A percentile compares a stretch with the other conserved stretches of the same genome.
These are phyloP conservation scores for Prenolepis imparis DNA, from an alignment of 2,888 invertebrate genomes.

Conservation along the genomic window DNA sequence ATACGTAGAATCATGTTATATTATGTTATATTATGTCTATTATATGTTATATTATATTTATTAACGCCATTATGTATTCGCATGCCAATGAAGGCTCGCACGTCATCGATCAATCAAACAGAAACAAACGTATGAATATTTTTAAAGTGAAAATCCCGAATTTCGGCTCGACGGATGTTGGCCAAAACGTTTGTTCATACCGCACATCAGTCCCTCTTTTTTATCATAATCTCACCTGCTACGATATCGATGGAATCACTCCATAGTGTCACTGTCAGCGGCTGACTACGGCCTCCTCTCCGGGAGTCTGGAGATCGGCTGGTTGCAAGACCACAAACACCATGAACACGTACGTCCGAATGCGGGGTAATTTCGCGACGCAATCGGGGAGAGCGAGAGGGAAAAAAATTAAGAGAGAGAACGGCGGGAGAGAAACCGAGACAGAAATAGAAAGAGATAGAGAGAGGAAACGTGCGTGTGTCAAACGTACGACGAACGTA, in stretches of 20 bases:
- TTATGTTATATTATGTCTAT: too few relatives aligned
- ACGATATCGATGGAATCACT: slow-evolving; percentile 60
- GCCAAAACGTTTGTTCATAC: background rate
- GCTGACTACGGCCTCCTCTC: slow-evolving; percentile 33
- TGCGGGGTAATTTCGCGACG: background rate
- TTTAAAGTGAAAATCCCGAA: background rate
- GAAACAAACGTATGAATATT: background rate
- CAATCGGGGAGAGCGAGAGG: slow-evolving; percentile 5
- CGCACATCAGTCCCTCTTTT: background rate
- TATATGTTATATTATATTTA: too few relatives aligned
- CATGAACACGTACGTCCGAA: slow-evolving; percentile 48
- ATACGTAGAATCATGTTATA: background rate
- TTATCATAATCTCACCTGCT: slow-evolving; percentile 31
- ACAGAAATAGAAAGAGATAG: background rate
- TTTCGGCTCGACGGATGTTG: slow-evolving; percentile 17
- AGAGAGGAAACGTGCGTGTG: slow-evolving; percentile 43
- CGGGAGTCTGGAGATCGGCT: slow-evolving; percentile 3
- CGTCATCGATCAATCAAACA: background rate
- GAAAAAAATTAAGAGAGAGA: background rate
- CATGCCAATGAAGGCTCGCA: background rate
- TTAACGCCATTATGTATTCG: background rate
- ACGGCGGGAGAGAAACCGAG: background rate
- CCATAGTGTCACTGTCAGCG: slow-evolving; percentile 60
- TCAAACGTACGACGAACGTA: slow-evolving; percentile 61
- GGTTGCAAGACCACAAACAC: slow-evolving; percentile 66